Evolutionary conservation across 2,888 invertebrate species (phyloP), one percentile per base, ranked within the genome.

Genomic region (Mythimna impura): DNA sequence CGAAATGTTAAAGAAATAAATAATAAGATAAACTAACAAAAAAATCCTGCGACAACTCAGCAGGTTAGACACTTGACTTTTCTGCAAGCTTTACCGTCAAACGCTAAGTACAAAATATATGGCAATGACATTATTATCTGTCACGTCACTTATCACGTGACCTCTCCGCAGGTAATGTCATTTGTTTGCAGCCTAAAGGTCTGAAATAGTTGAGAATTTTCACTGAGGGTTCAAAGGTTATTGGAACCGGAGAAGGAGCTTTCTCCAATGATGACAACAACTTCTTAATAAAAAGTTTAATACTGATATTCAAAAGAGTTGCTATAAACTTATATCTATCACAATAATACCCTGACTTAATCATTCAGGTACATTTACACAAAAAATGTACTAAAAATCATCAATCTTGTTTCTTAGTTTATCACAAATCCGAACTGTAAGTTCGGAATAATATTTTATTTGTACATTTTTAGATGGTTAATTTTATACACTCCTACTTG

Each of bases 301-400:
- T 52, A 36, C n/a, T 64, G 54, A 64, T 64, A 65, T 52, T 54
- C 14, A 22, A 52, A 73, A 52, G 4, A 57, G 9, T 40, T 20
- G 34, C n/a, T 30, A 0, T 2, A 57, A 63, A 71, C 40, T 55
- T 81, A 78, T 36, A 64, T 60, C 72, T 64, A 64, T 73, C 55
- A 57, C 47, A 65, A 64, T 40, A 64, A 43, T 80, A 80, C 81
- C 80, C 83, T 80, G 83, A 70, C 54, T 64, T 36, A 43, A 66
- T 61, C 50, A 52, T 50, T 20, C 3, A 30, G 30, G 3, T 14
- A 40, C 52, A 69, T 74, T 52, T 57, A 30, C 14, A 12, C 25
- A 52, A 20, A 61, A 71, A 55, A 61, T 40, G 20, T 12, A 12
- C 30, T 3, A 10, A 30, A 55, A 50, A 60, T 61, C 20, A 22